A percentile compares a stretch with the other conserved stretches of the same genome.
Conservation (phyloP, 2,797 vertebrate species). For the Brachyrhaphis roseni region DNA sequence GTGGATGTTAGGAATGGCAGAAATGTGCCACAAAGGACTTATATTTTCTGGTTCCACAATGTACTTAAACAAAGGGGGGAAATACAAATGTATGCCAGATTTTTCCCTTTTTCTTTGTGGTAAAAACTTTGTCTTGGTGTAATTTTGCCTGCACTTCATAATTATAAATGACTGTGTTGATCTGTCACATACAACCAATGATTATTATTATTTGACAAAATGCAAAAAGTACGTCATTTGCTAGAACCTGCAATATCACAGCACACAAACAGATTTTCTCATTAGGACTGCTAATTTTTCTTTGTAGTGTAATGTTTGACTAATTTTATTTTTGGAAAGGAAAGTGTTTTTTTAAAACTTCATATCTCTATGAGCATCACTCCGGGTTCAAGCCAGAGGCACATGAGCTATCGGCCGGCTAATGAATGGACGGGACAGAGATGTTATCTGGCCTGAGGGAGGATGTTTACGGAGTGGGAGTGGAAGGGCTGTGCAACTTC, state of each 20-base stretch:
- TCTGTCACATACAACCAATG: background rate
- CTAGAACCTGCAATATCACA: background rate
- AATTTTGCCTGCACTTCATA: background rate
- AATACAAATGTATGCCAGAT: background rate
- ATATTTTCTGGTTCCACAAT: background rate
- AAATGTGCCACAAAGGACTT: background rate
- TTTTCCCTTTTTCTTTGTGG: background rate
- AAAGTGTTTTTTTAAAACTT: conserved; percentile 49
- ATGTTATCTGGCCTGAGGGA: conserved; percentile 77
- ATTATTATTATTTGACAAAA: background rate
- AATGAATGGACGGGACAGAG: conserved; percentile 74
- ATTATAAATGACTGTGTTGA: background rate
- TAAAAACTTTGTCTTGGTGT: background rate
- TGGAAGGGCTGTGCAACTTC: conserved; percentile 75
- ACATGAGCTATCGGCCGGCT: conserved; percentile 47
- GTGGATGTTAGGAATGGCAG: background rate
- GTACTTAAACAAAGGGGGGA: background rate
- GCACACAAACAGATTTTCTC: conserved; percentile 16
- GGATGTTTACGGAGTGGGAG: conserved; percentile 78
- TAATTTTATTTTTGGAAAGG: conserved; percentile 31
- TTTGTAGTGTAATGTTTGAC: conserved; percentile 26
- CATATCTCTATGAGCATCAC: conserved; percentile 37
- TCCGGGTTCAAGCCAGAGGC: conserved; percentile 22
- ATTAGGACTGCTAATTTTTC: conserved; percentile 17
- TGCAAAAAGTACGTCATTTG: background rate